Conservation (phyloP, 2,113 vertebrate species). For the Lasiurus borealis region DNA sequence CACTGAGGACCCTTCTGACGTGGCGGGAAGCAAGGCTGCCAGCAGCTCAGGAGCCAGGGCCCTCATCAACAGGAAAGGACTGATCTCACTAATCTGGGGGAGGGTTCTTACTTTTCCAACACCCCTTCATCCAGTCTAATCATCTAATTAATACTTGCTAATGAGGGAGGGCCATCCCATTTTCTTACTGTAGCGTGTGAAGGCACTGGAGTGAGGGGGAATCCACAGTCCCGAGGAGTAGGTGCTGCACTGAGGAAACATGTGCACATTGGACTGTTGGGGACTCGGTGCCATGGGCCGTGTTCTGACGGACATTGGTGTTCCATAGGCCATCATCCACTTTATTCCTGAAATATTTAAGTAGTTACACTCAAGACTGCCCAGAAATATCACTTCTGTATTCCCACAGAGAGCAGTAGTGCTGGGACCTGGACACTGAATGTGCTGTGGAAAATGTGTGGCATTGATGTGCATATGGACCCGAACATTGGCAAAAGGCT, state of each 20-base stretch:
- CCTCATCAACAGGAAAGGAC: not conserved
- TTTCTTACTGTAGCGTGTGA: not conserved
- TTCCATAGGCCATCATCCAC: not conserved
- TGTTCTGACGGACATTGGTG: not conserved
- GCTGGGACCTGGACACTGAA: conserved; percentile 99
- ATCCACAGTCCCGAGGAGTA: not conserved
- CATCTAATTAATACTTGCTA: not conserved
- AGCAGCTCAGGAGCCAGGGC: not conserved
- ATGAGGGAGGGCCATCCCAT: not conserved
- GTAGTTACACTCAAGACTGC: not conserved
- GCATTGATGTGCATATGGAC: conserved; percentile 99
- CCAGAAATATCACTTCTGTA: not conserved
- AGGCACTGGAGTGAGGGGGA: no score
- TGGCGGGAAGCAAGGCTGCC: not conserved
- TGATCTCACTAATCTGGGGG: not conserved
- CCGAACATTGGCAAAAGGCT: conserved; percentile 98
- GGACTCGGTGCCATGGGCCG: not conserved
- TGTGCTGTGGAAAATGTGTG: conserved; percentile 99
- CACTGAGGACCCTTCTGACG: not conserved
- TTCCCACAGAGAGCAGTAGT: conserved; percentile 94
- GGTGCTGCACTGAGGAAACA: not conserved
- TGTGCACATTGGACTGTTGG: not conserved
- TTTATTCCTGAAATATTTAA: conserved; percentile 31
- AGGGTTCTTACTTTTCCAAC: conserved; percentile 3
- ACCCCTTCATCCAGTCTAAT: not conserved